These are phyloP conservation scores for Sardina pilchardus DNA, from an alignment of 2,113 vertebrate genomes.

Conservation along the genomic window DNA sequence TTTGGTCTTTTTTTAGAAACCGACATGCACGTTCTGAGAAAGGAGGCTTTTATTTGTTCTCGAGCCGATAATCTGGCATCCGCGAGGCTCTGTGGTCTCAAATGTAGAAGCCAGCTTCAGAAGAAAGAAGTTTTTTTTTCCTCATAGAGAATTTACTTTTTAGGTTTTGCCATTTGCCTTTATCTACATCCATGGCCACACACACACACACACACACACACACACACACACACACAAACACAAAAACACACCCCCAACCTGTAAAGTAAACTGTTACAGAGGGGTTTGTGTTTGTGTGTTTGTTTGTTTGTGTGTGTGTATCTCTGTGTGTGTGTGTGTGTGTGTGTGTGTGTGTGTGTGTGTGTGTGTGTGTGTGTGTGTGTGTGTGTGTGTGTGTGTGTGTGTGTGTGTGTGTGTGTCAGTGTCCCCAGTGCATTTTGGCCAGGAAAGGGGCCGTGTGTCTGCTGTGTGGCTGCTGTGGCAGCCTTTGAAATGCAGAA, in stretches of 20 bases:
- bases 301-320: not conserved
- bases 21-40: not conserved
- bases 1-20: too few species aligned
- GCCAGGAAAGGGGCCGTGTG: not conserved
- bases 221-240: not conserved
- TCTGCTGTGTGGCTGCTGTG: not conserved
- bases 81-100: too few species aligned
- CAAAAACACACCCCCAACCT: not conserved
- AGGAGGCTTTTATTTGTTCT: not conserved
- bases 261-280: too few species aligned
- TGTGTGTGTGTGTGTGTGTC: not conserved
- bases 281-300: not conserved
- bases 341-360: not conserved
- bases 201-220: not conserved
- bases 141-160: not conserved
- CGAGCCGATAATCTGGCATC: not conserved
- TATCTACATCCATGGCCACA: not conserved
- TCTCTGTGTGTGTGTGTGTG: not conserved
- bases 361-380: not conserved
- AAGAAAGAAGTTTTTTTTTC: not conserved
- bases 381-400: not conserved
- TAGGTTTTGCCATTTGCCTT: not conserved
- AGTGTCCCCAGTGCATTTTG: not conserved
- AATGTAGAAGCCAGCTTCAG: not conserved
- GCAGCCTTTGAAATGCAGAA: not conserved